These are phyloP conservation scores for Apamea epomidion DNA, from an alignment of 2,888 invertebrate species.

Conservation along the genomic window DNA sequence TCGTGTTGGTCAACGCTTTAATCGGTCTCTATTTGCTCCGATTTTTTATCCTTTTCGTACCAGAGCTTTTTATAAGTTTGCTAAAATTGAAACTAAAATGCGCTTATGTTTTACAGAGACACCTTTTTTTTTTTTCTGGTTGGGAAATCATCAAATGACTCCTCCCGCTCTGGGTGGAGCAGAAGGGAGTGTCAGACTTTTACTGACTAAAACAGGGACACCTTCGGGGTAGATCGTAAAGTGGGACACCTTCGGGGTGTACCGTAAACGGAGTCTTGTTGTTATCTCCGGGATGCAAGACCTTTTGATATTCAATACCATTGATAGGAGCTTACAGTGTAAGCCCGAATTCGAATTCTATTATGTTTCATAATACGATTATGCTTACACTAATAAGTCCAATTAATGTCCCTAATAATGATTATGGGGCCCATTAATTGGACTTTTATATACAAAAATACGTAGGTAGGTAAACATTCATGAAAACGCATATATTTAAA, in stretches of 20 bases:
- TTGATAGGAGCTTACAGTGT: slow-evolving; percentile 13
- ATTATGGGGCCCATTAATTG: neutral
- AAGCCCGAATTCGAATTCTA: slow-evolving; percentile 9
- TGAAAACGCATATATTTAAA: neutral
- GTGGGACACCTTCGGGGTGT: neutral
- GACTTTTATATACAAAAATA: neutral
- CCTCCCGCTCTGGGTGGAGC: too few relatives aligned
- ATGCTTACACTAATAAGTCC: neutral
- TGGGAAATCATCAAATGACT: too few relatives aligned
- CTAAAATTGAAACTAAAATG: neutral
- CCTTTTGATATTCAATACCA: slow-evolving; percentile 18
- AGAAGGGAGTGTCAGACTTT: too few relatives aligned
- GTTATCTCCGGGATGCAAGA: slow-evolving; percentile 8
- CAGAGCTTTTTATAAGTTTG: slow-evolving; percentile 3
- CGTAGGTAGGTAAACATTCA: neutral
- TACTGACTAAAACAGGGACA: too few relatives aligned
- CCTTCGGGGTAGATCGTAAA: neutral
- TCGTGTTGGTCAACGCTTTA: neutral
- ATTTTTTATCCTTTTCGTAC: slow-evolving; percentile 18
- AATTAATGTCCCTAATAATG: too few relatives aligned
- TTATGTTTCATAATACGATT: neutral
- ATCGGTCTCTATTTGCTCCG: slow-evolving; percentile 16
- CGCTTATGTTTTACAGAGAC: too few relatives aligned
- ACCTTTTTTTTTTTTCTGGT: too few relatives aligned
- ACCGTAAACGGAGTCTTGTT: neutral